These are phyloP conservation scores for Siderastrea siderea DNA, from an alignment of 92 coral and sea anemone species.

Conservation along the genomic window DNA sequence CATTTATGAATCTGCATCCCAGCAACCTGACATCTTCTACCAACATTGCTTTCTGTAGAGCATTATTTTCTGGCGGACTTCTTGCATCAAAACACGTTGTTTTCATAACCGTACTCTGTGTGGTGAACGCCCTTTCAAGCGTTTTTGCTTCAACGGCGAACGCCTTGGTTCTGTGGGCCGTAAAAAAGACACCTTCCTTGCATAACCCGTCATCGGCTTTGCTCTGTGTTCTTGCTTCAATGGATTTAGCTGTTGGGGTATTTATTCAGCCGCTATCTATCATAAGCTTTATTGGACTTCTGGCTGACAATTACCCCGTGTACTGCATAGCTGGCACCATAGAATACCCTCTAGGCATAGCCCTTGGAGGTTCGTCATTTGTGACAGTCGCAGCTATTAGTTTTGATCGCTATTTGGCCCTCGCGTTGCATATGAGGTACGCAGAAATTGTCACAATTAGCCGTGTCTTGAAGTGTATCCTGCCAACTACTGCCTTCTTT, in stretches of 20 bases:
- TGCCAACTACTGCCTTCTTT: background rate
- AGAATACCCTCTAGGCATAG: background rate
- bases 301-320: background rate
- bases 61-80: background rate
- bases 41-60: background rate
- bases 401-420: slow-evolving; percentile 15
- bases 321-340: slow-evolving; percentile 3
- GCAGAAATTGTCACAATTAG: background rate
- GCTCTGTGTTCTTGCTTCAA: background rate
- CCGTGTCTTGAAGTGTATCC: background rate
- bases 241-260: background rate
- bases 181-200: background rate
- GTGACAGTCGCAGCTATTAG: background rate
- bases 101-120: background rate
- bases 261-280: slow-evolving; percentile 1
- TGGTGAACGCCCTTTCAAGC: slow-evolving; percentile 1
- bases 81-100: background rate
- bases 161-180: slow-evolving; percentile 8
- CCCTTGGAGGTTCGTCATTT: background rate
- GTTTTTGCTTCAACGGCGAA: background rate
- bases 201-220: background rate
- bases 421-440: slow-evolving; percentile 3
- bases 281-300: background rate
- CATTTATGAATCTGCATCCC: background rate
- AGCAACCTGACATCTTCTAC: background rate